phyloP scores from a whole-genome alignment of 2,888 invertebrate genomes.

The Amblyteles armatorius region DNA sequence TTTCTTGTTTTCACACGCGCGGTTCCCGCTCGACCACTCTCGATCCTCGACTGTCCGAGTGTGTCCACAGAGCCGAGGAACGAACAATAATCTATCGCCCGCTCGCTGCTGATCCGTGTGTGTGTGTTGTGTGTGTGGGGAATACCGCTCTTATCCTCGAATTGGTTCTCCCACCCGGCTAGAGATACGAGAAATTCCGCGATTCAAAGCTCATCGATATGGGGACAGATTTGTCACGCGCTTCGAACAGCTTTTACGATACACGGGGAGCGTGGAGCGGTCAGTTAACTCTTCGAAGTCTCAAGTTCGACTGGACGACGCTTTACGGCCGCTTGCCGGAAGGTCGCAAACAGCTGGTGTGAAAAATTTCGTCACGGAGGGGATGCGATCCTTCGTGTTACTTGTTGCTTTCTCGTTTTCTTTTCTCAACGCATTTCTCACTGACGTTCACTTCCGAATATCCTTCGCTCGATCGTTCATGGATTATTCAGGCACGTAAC shows the following conservation, averaged over 20 bases:
- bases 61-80: neutral
- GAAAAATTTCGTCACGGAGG: neutral
- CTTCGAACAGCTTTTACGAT: neutral
- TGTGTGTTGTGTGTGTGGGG: neutral
- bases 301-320: slow-evolving; percentile 39
- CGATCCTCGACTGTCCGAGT: slow-evolving; percentile 56
- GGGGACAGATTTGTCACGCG: neutral
- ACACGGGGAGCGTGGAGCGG: neutral
- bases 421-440: neutral
- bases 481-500: neutral
- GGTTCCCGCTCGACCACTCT: slow-evolving; percentile 54
- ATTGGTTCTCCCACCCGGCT: neutral
- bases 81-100: slow-evolving; percentile 25
- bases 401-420: neutral
- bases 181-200: slow-evolving; percentile 2
- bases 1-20: slow-evolving; percentile 50
- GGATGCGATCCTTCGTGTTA: slow-evolving; percentile 2
- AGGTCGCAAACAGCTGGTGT: neutral
- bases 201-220: slow-evolving; percentile 17
- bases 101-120: slow-evolving; percentile 42
- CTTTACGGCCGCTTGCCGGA: neutral
- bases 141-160: slow-evolving; percentile 24
- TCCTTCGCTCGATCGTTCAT: neutral
- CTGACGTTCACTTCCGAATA: neutral
- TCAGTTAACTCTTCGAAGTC: slow-evolving; percentile 18